Base-by-base conservation (phyloP, 2,797 vertebrate genomes). In the Melanotaenia maccullochi region DNA sequence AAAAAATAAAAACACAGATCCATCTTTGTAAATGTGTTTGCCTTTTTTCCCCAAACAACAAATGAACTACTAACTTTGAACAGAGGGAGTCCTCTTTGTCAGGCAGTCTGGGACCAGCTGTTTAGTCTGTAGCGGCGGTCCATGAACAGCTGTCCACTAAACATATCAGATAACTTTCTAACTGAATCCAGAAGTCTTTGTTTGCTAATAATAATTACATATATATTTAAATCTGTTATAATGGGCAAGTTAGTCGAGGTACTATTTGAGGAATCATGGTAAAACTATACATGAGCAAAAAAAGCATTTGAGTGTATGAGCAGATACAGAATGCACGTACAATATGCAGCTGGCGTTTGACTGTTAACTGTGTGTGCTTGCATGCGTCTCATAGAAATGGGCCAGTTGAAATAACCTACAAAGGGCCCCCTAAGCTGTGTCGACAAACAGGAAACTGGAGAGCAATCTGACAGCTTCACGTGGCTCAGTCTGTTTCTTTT, bases 401-500 rank as follows among this genome's bases (percentile, higher is more conserved):
- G 84, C 78, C 72, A 77, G 82, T 51, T 75, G 66, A 85, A 82
- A 75, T 72, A 76, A 84, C 84, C 84, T 83, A 81, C 76, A 71
- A 77, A 86, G 73, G 86, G 88, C 86, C 88, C 83, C 89, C 82
- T 90, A 85, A 89, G 84, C 85, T 87, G 86, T 81, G 78, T 77
- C 64, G 81, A 82, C 86, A 87, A 89, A 91, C 91, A 94, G 92
- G 93, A 94, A 94, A 90, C 81, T 69, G 73, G 71, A 79, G 83
- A 64, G 78, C 76, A 77, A 87, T 87, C 86, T 90, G 78, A 81
- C 82, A 81, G 80, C 79, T 90, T 89, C 87, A 82, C 81, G 79
- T 75, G 52, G 76, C 80, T 84, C 85, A 58, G 54, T 79, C 79
- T 55, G 70, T 76, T 86, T 83, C 70, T 79, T 72, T 60, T 77